These are phyloP conservation scores for Drosophila rhopaloa DNA, from an alignment of 1,140 invertebrate species.

Conservation along the genomic window DNA sequence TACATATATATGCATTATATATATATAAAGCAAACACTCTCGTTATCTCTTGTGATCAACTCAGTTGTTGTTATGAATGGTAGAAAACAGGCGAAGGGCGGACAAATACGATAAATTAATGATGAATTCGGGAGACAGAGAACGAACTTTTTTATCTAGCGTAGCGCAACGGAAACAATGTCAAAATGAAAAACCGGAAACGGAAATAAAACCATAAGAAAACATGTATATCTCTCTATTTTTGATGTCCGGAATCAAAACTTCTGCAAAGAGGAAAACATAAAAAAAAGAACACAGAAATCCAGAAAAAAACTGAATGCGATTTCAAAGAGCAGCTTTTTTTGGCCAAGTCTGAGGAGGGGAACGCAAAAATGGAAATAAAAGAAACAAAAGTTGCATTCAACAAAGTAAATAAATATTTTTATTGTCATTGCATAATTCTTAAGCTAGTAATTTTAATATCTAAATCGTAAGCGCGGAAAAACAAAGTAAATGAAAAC, in stretches of 20 bases:
- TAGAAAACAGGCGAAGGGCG: conserved; percentile 31
- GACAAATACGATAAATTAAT: conserved; percentile 22
- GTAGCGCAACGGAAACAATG: conserved; percentile 33
- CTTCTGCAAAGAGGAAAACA: conserved; percentile 10
- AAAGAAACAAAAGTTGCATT: conserved; percentile 49
- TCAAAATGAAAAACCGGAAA: conserved; percentile 35
- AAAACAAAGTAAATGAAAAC: conserved; percentile 59
- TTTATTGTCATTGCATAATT: conserved; percentile 83
- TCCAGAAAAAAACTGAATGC: conserved; percentile 6
- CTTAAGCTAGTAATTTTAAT: conserved; percentile 82
- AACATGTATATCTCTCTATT: conserved; percentile 50
- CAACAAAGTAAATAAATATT: conserved; percentile 67
- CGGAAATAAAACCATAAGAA: conserved; percentile 33
- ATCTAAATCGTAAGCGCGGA: conserved; percentile 72
- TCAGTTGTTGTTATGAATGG: conserved; percentile 76
- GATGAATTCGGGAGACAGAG: conserved; percentile 15
- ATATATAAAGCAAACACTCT: conserved; percentile 63
- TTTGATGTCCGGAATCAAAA: conserved; percentile 56
- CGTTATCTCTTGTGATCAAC: conserved; percentile 81
- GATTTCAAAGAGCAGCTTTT: conserved; percentile 37
- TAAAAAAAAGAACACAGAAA: conserved; percentile 1
- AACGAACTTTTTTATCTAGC: conserved; percentile 34
- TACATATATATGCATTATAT: conserved; percentile 10
- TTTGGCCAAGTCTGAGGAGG: conserved; percentile 31
- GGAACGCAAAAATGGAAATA: conserved; percentile 13